These are phyloP conservation scores for Pogoniulus pusillus DNA, from an alignment of 2,797 vertebrate species.

Conservation along the genomic window DNA sequence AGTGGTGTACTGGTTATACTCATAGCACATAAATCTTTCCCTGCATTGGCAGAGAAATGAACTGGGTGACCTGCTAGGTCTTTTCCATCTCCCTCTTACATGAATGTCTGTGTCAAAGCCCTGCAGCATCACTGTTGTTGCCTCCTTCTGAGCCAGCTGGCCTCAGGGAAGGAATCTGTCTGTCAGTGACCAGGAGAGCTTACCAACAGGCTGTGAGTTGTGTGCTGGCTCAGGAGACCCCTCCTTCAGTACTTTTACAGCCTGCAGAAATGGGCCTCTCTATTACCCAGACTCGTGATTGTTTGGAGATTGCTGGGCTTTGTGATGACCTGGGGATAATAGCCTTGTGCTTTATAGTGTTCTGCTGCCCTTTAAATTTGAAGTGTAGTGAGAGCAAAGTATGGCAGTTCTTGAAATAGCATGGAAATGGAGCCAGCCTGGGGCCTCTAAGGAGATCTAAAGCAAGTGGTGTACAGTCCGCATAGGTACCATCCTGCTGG, in stretches of 20 bases:
- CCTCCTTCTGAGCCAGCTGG: conserved; percentile 31
- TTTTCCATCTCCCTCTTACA: neutral
- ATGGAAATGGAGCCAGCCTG: neutral
- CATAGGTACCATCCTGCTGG: neutral
- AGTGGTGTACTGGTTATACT: neutral
- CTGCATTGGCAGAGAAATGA: conserved; percentile 22
- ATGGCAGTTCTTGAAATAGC: neutral
- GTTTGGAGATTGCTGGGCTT: conserved; percentile 46
- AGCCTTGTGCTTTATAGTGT: conserved; percentile 32
- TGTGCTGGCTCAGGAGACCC: conserved; percentile 47
- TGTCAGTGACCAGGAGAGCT: conserved; percentile 22
- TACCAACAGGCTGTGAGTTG: conserved; percentile 35
- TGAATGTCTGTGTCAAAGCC: conserved; percentile 24
- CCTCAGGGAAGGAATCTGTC: conserved; percentile 42
- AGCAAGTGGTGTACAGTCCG: neutral
- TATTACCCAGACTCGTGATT: neutral
- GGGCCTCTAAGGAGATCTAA: neutral
- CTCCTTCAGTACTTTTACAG: conserved; percentile 22
- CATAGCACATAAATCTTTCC: neutral
- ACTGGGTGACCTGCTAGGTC: conserved; percentile 33
- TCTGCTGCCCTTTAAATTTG: conserved; percentile 40
- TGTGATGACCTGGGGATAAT: neutral
- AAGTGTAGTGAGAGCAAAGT: neutral
- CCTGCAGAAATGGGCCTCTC: conserved; percentile 29
- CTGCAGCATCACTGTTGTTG: conserved; percentile 13